Evolutionary conservation across 1,140 invertebrate genomes (phyloP), one percentile per base, ranked within the genome.

Genomic region (Sminthurides bifidus): DNA sequence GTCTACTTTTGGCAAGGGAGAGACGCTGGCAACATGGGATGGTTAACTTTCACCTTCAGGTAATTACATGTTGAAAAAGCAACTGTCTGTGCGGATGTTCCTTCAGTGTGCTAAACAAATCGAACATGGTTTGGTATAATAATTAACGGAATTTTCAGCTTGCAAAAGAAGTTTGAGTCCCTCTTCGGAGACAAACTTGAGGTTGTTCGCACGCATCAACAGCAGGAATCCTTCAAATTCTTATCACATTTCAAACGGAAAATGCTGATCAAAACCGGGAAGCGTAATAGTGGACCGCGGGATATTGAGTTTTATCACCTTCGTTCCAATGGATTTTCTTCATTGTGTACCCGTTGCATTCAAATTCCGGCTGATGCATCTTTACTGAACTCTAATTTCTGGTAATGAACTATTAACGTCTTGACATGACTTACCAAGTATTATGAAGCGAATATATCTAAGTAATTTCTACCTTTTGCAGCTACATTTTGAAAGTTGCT

Each of bases 1-100:
- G 93, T 98, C 8, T 98, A 98, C 71, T 99, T 99, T 73, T 99
- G 95, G 95, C 95, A 99, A 76, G 92, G 93, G 1, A 74, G 95
- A 59, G 84, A 95, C 68, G 93, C 95, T 2, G 84, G 86, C 41
- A 98, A 98, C 73, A 98, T 98, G 92, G 95, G 94, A 21, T 98
- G 94, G 94, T 77, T 98, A 0, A 97, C 92, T 8, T 99, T 99
- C 72, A 98, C 94, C 0, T 98, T 98, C 73, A 85, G 85, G 73
- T 83, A 70, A 54, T 51, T 45, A 6, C 12, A 26, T 54, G 6
- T 43, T 6, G 14, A 43, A 43, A 43, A 19, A 12, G n/a, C n/a
- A n/a, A n/a, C n/a, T n/a, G n/a, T n/a, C n/a, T 43, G 14, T 43
- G 6, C 21, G 19, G 8, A 35, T 35, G n/a, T 35, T 35, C 8